Conservation (phyloP, 2,888 invertebrate species). For the Lepas anatifera region DNA sequence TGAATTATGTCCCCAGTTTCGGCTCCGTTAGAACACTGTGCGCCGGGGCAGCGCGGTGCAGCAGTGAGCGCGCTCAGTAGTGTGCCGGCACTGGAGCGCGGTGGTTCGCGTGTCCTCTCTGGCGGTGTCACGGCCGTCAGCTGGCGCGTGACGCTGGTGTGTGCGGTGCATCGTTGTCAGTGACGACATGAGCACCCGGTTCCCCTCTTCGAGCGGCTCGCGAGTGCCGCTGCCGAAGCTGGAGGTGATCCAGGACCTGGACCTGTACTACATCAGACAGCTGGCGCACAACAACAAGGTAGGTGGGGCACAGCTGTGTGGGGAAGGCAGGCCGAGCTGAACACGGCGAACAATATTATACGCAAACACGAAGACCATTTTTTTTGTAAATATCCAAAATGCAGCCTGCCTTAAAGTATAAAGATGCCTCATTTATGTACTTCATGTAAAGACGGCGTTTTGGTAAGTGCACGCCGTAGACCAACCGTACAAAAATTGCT, state of each 20-base stretch:
- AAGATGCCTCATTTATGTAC: too few relatives aligned
- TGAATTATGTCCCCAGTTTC: not conserved
- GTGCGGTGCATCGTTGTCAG: not conserved
- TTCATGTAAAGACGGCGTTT: too few relatives aligned
- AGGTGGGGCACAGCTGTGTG: slow-evolving; percentile 18
- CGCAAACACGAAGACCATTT: too few relatives aligned
- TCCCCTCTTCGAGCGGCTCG: not conserved
- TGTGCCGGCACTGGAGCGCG: too few relatives aligned
- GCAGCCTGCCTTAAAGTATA: too few relatives aligned
- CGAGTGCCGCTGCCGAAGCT: slow-evolving; percentile 30
- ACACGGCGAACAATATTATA: too few relatives aligned
- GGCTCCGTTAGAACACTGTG: not conserved
- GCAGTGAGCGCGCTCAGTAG: not conserved
- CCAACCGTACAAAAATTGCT: too few relatives aligned
- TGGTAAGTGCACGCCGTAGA: too few relatives aligned
- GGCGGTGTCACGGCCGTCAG: too few relatives aligned
- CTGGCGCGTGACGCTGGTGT: not conserved
- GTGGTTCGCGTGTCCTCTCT: too few relatives aligned
- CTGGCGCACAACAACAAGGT: slow-evolving; percentile 45
- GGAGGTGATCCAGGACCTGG: slow-evolving; percentile 42
- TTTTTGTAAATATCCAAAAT: too few relatives aligned
- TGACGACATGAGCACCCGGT: not conserved
- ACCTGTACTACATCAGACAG: slow-evolving; percentile 43
- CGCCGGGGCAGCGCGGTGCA: not conserved
- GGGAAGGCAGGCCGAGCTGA: too few relatives aligned